Conservation (phyloP, 2,113 vertebrate species). For the Rhinopomastus cyanomelas region DNA sequence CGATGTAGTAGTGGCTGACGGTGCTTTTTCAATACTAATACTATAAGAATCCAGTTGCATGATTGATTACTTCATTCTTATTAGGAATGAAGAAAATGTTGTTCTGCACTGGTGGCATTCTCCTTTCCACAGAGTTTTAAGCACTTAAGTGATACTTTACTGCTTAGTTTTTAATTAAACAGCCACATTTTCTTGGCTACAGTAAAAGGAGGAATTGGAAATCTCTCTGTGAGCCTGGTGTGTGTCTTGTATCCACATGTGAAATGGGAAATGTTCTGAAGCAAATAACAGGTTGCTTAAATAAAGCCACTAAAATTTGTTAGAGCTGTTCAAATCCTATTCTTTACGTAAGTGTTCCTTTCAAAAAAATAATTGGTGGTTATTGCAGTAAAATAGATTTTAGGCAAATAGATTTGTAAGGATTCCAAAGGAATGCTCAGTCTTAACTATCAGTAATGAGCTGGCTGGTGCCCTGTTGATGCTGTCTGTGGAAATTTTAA, state of each 20-base stretch:
- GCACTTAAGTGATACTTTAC: neutral
- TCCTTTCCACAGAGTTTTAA: neutral
- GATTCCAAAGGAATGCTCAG: neutral
- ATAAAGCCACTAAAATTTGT: neutral
- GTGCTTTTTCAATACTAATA: neutral
- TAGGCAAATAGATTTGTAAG: neutral
- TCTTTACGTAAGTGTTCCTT: constrained; percentile 25
- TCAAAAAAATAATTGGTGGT: constrained; percentile 13
- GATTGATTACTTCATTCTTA: neutral
- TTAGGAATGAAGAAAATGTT: neutral
- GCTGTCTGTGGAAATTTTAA: neutral
- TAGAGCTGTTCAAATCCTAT: neutral
- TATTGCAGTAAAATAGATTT: constrained; percentile 4
- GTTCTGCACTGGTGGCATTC: neutral
- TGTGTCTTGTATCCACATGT: neutral
- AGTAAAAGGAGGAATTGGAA: neutral
- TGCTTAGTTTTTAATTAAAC: neutral
- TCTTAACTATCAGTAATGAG: neutral
- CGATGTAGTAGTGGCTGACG: neutral
- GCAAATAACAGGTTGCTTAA: constrained; percentile 18
- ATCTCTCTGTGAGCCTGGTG: neutral
- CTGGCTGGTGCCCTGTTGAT: neutral
- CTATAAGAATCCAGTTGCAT: neutral
- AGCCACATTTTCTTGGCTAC: neutral
- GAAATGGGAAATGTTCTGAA: neutral